Evolutionary conservation across 2,888 invertebrate genomes (phyloP), one percentile per base, ranked within the genome.

Genomic region (Torymus auratus): DNA sequence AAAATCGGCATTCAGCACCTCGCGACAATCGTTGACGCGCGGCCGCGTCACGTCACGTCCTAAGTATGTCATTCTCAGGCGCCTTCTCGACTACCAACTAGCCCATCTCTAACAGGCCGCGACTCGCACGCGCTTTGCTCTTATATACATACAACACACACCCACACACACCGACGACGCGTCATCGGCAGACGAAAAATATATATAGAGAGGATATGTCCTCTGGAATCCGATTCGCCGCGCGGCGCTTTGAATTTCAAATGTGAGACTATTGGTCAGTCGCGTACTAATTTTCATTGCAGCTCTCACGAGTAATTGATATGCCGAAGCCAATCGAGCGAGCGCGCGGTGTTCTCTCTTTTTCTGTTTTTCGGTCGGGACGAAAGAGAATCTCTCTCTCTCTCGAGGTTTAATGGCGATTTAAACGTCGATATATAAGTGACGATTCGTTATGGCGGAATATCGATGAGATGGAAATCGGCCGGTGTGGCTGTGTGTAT

Each of bases 61-160:
- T 81, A 81, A 77, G 81, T 81, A 77, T 77, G 77, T 77, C 81
- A 81, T 81, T 77, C 73, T 28, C 50, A 50, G 61, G 14, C 5
- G 17, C 15, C 41, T 55, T 12, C 2, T 1, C 1, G 77, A 52
- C 65, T 80, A 64, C 75, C 12, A 80, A 80, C 28, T 75, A 60
- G 20, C 17, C 41, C 52, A 28, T 60, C 14, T 72, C 72, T 62
- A 61, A 55, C 64, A 56, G 15, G 15, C 58, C 41, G 65, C 50
- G 55, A 56, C 14, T 41, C 41, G 58, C 56, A 5, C 53, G 7
- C 28, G 28, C 28, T 3, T 4, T 3, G 0, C 28, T 28, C 5
- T 28, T 28, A 28, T 28, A 28, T 2, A 20, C 28, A 28, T 2
- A 28, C 28, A 4, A 28, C 28, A 28, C 20, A 20, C 20, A 20